These are phyloP conservation scores for Columba janthina DNA, from an alignment of 2,113 vertebrate species.

Conservation along the genomic window DNA sequence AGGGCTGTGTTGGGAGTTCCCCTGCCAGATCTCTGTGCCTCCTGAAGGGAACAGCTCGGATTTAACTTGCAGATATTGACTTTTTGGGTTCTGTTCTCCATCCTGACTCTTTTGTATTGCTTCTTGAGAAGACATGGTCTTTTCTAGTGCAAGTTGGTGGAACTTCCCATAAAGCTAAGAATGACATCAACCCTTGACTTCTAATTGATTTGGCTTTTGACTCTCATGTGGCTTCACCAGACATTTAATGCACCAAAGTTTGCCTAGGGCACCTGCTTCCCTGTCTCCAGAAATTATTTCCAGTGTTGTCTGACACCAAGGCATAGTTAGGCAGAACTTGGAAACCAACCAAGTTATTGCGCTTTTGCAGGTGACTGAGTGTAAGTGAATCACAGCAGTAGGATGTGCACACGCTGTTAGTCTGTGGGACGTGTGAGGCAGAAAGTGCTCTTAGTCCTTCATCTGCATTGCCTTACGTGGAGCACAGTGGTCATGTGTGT, in stretches of 20 bases:
- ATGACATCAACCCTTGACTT: background rate
- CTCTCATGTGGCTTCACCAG: background rate
- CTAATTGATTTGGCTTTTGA: background rate
- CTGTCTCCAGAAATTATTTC: slow-evolving; percentile 1
- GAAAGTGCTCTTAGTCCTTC: background rate
- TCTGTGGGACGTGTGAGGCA: background rate
- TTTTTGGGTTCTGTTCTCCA: background rate
- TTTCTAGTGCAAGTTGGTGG: background rate
- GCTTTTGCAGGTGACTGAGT: background rate
- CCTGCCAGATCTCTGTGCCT: background rate
- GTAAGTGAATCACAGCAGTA: background rate
- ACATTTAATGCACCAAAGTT: background rate
- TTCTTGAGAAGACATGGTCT: background rate
- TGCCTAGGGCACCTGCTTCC: background rate
- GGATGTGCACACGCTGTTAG: background rate
- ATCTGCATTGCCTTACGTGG: background rate
- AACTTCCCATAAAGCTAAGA: background rate
- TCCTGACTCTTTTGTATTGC: background rate
- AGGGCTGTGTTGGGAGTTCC: background rate
- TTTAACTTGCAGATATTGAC: background rate
- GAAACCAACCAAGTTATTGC: background rate
- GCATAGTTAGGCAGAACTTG: background rate
- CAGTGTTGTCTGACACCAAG: background rate
- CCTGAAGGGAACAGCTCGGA: background rate
- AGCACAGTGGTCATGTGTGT: background rate